A percentile compares a stretch with the other conserved stretches of the same genome.
Evolutionary conservation across 2,113 vertebrate species (phyloP).

Genomic region (Ceratotherium simum): DNA sequence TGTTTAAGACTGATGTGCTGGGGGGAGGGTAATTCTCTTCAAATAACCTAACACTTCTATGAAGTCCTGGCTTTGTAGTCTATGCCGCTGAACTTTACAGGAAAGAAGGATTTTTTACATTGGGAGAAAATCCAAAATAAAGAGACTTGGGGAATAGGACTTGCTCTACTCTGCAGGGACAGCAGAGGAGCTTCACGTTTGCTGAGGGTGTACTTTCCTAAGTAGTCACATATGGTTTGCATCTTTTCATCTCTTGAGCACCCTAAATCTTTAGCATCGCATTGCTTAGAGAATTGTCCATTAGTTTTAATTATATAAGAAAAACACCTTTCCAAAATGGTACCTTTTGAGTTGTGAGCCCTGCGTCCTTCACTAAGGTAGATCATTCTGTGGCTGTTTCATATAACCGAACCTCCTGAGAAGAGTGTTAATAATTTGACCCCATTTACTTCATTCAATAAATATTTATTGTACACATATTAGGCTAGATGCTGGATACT

Average conservation of each 20-base stretch:
- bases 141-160: conserved; percentile 47
- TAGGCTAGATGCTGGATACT: neutral
- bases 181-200: neutral
- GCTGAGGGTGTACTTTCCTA: conserved; percentile 30
- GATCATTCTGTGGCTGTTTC: neutral
- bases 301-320: conserved; percentile 64
- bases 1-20: neutral
- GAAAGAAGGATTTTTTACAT: neutral
- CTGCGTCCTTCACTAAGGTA: neutral
- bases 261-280: conserved; percentile 25
- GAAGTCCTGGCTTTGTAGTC: conserved; percentile 37
- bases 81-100: conserved; percentile 49
- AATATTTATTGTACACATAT: neutral
- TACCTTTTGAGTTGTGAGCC: neutral
- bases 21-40: neutral
- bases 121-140: conserved; percentile 73
- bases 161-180: conserved; percentile 26
- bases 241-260: conserved; percentile 64
- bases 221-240: conserved; percentile 61
- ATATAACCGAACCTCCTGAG: neutral
- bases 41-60: conserved; percentile 19
- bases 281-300: conserved; percentile 24
- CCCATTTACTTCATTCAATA: conserved; percentile 28
- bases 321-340: conserved; percentile 11
- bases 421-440: neutral